Conservation (phyloP, 2,797 vertebrate genomes). For the Chloroceryle inda region DNA sequence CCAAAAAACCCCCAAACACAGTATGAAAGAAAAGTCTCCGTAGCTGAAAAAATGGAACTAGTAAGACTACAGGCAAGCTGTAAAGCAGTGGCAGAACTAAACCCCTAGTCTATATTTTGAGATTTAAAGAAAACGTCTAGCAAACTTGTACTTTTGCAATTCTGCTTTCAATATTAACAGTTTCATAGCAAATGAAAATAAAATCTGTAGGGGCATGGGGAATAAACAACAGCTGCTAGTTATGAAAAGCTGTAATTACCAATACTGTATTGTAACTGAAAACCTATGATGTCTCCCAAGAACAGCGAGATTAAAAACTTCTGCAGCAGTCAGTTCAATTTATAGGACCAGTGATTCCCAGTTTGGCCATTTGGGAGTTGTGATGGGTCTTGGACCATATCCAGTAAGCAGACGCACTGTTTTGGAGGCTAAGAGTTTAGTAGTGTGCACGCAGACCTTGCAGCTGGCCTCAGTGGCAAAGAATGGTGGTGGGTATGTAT, state of each 20-base stretch:
- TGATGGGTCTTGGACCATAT: rapidly evolving
- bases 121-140: background rate
- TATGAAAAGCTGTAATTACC: background rate
- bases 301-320: background rate
- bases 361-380: background rate
- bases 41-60: background rate
- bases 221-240: background rate
- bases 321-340: background rate
- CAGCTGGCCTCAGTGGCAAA: background rate
- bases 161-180: too few relatives aligned
- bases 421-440: background rate
- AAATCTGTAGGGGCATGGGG: background rate
- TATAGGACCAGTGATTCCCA: background rate
- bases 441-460: background rate
- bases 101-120: background rate
- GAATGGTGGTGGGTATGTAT: background rate
- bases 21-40: background rate
- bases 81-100: background rate
- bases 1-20: too few relatives aligned
- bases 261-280: background rate
- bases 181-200: background rate
- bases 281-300: background rate
- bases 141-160: background rate
- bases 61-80: background rate
- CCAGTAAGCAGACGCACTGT: background rate